Evolutionary conservation across 2,113 vertebrate genomes (phyloP).

Genomic region (Puffinus mauretanicus): DNA sequence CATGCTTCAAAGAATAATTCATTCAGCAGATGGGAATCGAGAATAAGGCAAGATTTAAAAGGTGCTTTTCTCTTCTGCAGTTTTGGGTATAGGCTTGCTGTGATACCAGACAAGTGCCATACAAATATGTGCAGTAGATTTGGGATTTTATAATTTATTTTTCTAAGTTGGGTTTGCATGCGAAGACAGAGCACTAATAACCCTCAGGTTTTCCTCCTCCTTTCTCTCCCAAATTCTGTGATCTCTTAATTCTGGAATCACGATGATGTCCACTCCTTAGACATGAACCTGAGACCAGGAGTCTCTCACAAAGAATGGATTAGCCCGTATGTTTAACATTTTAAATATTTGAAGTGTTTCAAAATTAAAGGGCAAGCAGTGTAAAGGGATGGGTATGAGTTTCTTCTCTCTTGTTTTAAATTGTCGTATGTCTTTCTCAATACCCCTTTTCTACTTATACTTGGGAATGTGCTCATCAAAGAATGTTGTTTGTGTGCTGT

Average conservation of each 20-base stretch:
- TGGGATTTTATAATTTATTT: neutral
- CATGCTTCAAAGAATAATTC: neutral
- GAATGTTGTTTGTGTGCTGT: neutral
- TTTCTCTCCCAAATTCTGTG: neutral
- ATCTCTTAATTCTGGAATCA: neutral
- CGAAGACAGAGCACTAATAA: neutral
- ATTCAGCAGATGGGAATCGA: neutral
- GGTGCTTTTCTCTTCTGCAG: neutral
- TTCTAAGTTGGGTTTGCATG: neutral
- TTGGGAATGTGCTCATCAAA: neutral
- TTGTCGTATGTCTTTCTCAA: rapidly evolving
- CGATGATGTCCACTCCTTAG: neutral
- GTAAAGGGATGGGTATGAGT: neutral
- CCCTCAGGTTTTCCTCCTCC: neutral
- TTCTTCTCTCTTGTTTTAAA: neutral
- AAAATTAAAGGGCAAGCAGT: neutral
- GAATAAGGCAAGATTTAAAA: neutral
- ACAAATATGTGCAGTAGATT: neutral
- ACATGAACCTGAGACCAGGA: neutral
- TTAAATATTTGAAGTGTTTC: neutral
- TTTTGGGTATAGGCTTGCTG: neutral
- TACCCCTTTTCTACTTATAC: neutral
- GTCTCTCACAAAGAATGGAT: neutral
- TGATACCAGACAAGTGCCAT: neutral
- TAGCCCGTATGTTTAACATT: neutral